These are phyloP conservation scores for Holacanthella duospinosa DNA, from an alignment of 2,888 invertebrate species.

Conservation along the genomic window DNA sequence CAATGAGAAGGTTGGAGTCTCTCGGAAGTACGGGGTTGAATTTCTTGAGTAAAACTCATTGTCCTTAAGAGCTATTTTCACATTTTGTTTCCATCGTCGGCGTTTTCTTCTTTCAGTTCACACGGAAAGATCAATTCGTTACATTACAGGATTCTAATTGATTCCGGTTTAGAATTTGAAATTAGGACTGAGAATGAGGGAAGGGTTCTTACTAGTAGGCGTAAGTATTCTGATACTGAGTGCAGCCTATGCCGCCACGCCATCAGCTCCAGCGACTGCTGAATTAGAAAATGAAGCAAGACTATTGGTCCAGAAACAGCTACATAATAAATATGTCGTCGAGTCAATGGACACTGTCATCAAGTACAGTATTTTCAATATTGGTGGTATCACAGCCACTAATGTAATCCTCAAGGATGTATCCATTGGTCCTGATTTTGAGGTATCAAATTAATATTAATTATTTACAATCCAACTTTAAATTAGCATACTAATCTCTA, in stretches of 20 bases:
- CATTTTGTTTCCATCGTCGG: too few species aligned
- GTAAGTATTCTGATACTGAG: neutral
- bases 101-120: too few species aligned
- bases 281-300: conserved; percentile 57
- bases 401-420: conserved; percentile 79
- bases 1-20: too few species aligned
- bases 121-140: too few species aligned
- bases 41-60: too few species aligned
- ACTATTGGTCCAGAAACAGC: conserved; percentile 81
- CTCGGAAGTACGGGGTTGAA: too few species aligned
- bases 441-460: neutral
- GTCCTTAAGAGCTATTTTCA: too few species aligned
- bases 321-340: conserved; percentile 89
- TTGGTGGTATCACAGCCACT: conserved; percentile 81
- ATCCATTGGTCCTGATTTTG: conserved; percentile 63
- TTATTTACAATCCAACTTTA: too few species aligned
- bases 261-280: conserved; percentile 6
- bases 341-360: conserved; percentile 93
- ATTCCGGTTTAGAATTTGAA: neutral
- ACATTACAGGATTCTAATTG: too few species aligned
- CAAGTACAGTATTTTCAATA: conserved; percentile 86
- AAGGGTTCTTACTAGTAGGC: neutral
- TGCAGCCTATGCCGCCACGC: neutral
- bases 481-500: too few species aligned
- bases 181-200: too few species aligned